Conservation (phyloP, 37 sponge, comb jelly and placozoan species). For the Chondrosia reniformis region DNA sequence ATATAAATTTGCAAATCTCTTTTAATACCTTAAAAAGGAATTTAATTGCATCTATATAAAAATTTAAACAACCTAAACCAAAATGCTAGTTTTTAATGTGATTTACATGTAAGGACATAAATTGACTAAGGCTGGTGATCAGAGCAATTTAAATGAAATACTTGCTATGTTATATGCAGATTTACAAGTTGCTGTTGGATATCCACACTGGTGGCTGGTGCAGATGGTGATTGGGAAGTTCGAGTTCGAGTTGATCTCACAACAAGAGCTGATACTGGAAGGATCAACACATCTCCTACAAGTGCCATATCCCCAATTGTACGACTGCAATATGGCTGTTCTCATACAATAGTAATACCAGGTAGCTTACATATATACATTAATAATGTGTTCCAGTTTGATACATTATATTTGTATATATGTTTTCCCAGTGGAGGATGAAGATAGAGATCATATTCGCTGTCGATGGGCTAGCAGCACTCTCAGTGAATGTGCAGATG, state of each 20-base stretch:
- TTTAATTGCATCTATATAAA: too few relatives aligned
- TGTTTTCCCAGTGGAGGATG: slow-evolving; percentile 27
- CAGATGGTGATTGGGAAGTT: slow-evolving; percentile 21
- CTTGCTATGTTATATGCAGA: too few relatives aligned
- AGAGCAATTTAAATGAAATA: too few relatives aligned
- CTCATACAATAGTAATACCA: slow-evolving; percentile 35
- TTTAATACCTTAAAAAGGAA: too few relatives aligned
- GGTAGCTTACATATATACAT: too few relatives aligned
- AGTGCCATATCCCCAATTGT: slow-evolving; percentile 36
- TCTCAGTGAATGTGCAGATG: slow-evolving; percentile 37
- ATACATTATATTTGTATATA: too few relatives aligned
- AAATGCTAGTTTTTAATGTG: too few relatives aligned
- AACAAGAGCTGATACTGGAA: slow-evolving; percentile 31
- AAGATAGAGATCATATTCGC: slow-evolving; percentile 36
- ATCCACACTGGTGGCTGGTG: background rate
- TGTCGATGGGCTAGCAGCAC: slow-evolving; percentile 37
- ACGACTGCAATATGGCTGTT: slow-evolving; percentile 27
- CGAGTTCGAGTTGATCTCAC: slow-evolving; percentile 16
- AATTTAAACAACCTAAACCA: too few relatives aligned
- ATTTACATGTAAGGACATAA: too few relatives aligned
- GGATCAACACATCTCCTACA: slow-evolving; percentile 49
- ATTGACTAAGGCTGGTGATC: too few relatives aligned
- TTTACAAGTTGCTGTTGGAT: slow-evolving; percentile 42
- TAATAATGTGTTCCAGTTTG: too few relatives aligned
- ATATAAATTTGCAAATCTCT: too few relatives aligned